Base-by-base conservation (phyloP, 2,888 invertebrate genomes). In the Xylophagus ater region DNA sequence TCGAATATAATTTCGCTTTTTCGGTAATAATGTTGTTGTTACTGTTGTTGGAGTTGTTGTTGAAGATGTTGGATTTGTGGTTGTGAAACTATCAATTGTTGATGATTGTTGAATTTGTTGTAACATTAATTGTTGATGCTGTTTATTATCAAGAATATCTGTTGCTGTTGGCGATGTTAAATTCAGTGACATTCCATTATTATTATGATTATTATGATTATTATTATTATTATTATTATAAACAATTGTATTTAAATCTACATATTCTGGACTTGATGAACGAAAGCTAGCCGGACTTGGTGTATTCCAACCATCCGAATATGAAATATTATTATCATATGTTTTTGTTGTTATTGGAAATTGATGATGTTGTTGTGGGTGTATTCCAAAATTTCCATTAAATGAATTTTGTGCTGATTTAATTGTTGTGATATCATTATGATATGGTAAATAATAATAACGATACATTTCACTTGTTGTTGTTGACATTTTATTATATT, bases 221-320 rank as follows among this genome's bases (percentile, higher is more conserved):
- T n/a, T n/a, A n/a, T n/a, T n/a, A n/a, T n/a, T n/a, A n/a, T n/a
- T n/a, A 25, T 25, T 25, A 25, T 6, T 25, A 23, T 41, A 39
- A 9, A 31, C 50, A 48, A 63, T 60, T 12, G 53, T 52, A 45
- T 58, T 62, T 20, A 64, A 47, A 47, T 65, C 62, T 32, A 64
- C 57, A 43, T 61, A 64, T 44, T 65, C 64, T 19, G 64, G 64
- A 50, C 63, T 65, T 23, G 62, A 60, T 8, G 64, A 64, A 2
- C 64, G 61, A 49, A 62, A 62, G 34, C 65, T 65, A 8, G 59
- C 58, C 18, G 65, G 64, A 25, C 63, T 65, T 0, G 65, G 62
- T 6, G 62, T 59, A 44, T 62, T 56, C 65, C 64, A 64, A 36
- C 65, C 65, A 50, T 64, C 65, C 3, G 64, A 64, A 19, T 60